Evolutionary conservation across 2,113 vertebrate species (phyloP).

Genomic region (Tragelaphus scriptus): DNA sequence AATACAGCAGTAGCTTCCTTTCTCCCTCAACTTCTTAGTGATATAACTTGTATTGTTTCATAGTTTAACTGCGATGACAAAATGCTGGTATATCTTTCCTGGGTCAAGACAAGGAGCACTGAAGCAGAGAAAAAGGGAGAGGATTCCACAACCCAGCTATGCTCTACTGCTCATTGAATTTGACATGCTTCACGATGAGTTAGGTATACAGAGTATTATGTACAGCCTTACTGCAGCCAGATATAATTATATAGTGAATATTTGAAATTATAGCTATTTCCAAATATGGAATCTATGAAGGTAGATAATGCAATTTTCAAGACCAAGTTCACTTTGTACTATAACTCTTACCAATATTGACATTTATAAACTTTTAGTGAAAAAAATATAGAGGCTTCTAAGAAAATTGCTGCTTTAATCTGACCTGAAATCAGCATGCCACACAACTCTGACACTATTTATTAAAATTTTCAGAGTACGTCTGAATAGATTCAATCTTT

Average conservation of each 20-base stretch:
- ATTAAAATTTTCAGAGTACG: background rate
- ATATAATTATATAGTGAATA: background rate
- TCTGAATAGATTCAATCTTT: background rate
- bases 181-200: conserved; percentile 2
- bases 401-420: background rate
- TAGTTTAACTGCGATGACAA: background rate
- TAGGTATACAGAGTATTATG: background rate
- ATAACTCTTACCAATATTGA: fast-evolving
- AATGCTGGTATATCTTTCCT: background rate
- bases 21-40: background rate
- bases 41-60: background rate
- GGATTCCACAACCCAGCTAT: background rate
- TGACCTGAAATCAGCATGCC: background rate
- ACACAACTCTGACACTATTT: background rate
- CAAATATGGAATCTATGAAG: background rate
- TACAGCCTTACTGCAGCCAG: background rate
- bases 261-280: background rate
- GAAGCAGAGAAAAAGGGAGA: conserved; percentile 27
- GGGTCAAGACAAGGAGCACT: conserved; percentile 35
- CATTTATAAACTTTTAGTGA: background rate
- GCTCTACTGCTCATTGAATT: conserved; percentile 6
- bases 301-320: background rate
- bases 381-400: background rate
- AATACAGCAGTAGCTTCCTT: background rate
- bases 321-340: background rate